These are phyloP conservation scores for Choristoneura rosaceana DNA, from an alignment of 2,888 invertebrate genomes.

Conservation along the genomic window DNA sequence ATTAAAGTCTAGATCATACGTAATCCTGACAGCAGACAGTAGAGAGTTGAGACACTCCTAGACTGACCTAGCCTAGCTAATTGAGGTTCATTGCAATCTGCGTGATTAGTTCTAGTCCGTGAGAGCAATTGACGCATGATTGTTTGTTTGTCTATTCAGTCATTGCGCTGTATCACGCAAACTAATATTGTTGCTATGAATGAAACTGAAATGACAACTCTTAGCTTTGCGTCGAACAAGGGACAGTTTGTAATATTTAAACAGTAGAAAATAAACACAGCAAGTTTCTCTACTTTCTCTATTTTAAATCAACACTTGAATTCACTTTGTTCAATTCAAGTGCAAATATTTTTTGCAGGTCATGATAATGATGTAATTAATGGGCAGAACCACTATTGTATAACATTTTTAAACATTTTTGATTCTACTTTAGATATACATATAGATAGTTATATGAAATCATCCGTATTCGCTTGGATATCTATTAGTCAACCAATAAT, in stretches of 20 bases:
- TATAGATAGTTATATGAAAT: not conserved
- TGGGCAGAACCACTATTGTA: not conserved
- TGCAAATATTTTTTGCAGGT: not conserved
- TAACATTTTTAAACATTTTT: not conserved
- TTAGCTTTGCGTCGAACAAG: not conserved
- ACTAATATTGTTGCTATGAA: constrained; percentile 13
- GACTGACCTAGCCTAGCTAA: constrained; percentile 10
- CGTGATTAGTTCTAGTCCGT: constrained; percentile 6
- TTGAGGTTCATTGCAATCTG: constrained; percentile 25
- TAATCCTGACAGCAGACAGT: not conserved
- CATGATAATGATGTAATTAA: not conserved
- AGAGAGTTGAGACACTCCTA: not conserved
- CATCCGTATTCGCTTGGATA: no score
- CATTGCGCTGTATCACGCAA: constrained; percentile 31
- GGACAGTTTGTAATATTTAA: not conserved
- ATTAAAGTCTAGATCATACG: constrained; percentile 9
- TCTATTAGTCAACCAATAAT: no score
- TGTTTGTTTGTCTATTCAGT: constrained; percentile 2
- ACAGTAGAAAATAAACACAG: constrained; percentile 22
- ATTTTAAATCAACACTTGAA: constrained; percentile 22
- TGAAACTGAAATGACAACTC: not conserved
- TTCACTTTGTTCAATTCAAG: constrained; percentile 28
- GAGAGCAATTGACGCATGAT: constrained; percentile 12
- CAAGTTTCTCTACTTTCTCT: constrained; percentile 37
- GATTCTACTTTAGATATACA: not conserved